phyloP scores from a whole-genome alignment of 2,888 invertebrate species.

The Thelaira solivaga region DNA sequence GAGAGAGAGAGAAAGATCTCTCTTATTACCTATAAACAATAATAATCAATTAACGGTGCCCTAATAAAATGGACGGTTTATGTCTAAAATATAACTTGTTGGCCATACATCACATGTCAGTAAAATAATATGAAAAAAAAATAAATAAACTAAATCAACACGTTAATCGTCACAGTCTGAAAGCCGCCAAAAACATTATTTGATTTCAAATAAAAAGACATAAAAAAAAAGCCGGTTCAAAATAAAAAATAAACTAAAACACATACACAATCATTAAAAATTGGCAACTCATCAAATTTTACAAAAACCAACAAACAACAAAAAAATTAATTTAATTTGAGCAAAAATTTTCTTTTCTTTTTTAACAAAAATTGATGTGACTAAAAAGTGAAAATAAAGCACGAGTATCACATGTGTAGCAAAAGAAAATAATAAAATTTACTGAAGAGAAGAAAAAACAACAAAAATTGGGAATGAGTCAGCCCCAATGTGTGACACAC shows the following conservation, averaged over 20 bases:
- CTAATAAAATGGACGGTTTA: too few relatives aligned
- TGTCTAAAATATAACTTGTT: too few relatives aligned
- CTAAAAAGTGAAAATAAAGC: constrained; percentile 54
- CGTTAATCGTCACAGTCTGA: constrained; percentile 17
- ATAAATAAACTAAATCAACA: background rate
- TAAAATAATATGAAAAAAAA: background rate
- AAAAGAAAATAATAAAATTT: constrained; percentile 15
- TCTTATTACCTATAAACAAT: too few relatives aligned
- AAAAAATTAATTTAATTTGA: constrained; percentile 24
- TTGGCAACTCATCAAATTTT: constrained; percentile 40
- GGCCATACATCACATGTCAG: background rate
- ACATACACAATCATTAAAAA: constrained; percentile 25
- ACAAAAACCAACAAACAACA: constrained; percentile 5
- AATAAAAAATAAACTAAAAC: background rate
- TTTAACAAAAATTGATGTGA: constrained; percentile 31
- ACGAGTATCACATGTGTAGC: constrained; percentile 40
- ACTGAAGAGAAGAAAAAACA: constrained; percentile 9
- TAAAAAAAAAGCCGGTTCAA: constrained; percentile 27
- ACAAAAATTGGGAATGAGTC: constrained; percentile 44
- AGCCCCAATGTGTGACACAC: constrained; percentile 22
- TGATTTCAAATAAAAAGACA: background rate
- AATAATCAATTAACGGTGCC: too few relatives aligned
- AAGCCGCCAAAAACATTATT: constrained; percentile 38
- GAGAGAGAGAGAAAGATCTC: too few relatives aligned
- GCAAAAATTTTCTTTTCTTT: constrained; percentile 19